Percentiles rank a stretch among this genome's conserved stretches.
Evolutionary conservation across 2,113 vertebrate genomes (phyloP).

Genomic region (Camelus dromedarius): DNA sequence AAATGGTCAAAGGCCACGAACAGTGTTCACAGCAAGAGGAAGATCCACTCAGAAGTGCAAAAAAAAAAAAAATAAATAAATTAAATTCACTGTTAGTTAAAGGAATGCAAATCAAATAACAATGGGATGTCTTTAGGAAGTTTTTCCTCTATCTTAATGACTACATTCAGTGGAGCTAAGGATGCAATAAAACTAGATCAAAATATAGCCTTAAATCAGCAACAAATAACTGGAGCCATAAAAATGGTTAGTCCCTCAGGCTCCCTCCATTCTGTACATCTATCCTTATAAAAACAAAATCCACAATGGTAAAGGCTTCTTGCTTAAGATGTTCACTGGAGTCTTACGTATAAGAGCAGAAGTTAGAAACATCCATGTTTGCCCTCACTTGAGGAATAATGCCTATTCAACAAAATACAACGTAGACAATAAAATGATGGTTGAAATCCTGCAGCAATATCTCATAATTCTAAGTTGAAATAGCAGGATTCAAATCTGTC

Average conservation of each 20-base stretch:
- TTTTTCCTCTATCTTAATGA: slow-evolving; percentile 3
- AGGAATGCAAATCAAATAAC: slow-evolving; percentile 12
- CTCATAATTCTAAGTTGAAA: slow-evolving; percentile 33
- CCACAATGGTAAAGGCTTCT: slow-evolving; percentile 16
- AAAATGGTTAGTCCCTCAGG: background rate
- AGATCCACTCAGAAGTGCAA: background rate
- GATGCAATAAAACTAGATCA: background rate
- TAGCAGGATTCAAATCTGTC: background rate
- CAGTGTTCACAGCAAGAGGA: background rate
- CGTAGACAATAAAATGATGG: background rate
- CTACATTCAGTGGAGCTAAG: background rate
- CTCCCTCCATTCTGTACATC: background rate
- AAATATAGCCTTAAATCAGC: background rate
- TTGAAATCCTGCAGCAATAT: background rate
- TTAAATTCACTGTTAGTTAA: background rate
- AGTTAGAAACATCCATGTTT: slow-evolving; percentile 30
- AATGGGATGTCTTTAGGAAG: background rate
- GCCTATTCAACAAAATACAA: slow-evolving; percentile 11
- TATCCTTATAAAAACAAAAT: background rate
- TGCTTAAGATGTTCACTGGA: background rate
- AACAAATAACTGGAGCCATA: background rate
- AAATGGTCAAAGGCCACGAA: background rate
- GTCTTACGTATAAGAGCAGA: background rate
- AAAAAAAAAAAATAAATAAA: background rate
- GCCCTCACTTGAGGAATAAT: background rate